A percentile compares a stretch with the other conserved stretches of the same genome.
Evolutionary conservation across 2,797 vertebrate genomes (phyloP).

Genomic region (Knipowitschia caucasica): DNA sequence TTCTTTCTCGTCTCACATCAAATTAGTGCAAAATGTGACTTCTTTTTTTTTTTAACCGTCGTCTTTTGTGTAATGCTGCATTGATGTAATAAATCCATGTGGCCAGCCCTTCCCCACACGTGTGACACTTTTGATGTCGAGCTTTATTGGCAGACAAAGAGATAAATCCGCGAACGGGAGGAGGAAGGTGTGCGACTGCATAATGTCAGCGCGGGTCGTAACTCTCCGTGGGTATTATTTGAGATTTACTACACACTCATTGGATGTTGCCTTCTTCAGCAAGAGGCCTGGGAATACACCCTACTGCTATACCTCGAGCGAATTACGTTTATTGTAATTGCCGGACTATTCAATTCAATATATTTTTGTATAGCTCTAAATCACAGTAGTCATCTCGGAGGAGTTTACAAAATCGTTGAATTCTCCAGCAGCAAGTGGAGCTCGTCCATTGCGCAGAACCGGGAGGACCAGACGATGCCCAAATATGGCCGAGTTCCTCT

Average conservation of each 20-base stretch:
- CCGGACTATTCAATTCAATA: no score
- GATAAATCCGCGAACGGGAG: slow-evolving; percentile 65
- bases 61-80: slow-evolving; percentile 57
- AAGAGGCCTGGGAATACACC: slow-evolving; percentile 28
- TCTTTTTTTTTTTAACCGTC: slow-evolving; percentile 74
- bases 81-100: slow-evolving; percentile 38
- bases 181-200: slow-evolving; percentile 65
- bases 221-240: slow-evolving; percentile 72
- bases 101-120: slow-evolving; percentile 52
- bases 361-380: slow-evolving; percentile 18
- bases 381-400: no score
- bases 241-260: slow-evolving; percentile 64
- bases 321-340: no score
- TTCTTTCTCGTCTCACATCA: slow-evolving; percentile 22
- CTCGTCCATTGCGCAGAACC: no score
- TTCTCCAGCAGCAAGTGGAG: no score
- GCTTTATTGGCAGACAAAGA: slow-evolving; percentile 66
- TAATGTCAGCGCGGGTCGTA: slow-evolving; percentile 66
- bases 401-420: no score
- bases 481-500: no score
- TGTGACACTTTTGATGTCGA: slow-evolving; percentile 73
- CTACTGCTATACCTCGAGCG: slow-evolving; percentile 9
- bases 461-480: no score
- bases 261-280: slow-evolving; percentile 34
- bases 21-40: slow-evolving; percentile 66